Evolutionary conservation across 2,797 vertebrate species (phyloP).

Genomic region (Melanotaenia parkinsoni): DNA sequence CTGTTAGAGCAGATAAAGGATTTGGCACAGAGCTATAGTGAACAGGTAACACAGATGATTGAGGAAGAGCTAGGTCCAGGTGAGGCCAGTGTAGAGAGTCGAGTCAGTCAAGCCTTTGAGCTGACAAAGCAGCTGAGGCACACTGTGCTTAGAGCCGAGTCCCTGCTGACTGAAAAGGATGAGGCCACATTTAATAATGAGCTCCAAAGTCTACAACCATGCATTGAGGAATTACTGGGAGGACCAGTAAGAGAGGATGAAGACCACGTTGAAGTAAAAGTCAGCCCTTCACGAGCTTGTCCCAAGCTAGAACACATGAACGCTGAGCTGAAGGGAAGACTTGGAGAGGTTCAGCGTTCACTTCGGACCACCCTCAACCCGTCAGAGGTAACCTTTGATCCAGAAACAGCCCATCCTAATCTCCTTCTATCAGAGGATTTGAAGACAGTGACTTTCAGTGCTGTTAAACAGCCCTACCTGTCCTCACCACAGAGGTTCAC

Average conservation of each 20-base stretch:
- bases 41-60: constrained; percentile 66
- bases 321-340: constrained; percentile 59
- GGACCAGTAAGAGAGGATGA: constrained; percentile 39
- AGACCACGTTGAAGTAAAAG: constrained; percentile 27
- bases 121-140: constrained; percentile 64
- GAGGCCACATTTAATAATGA: constrained; percentile 45
- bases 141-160: constrained; percentile 58
- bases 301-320: constrained; percentile 71
- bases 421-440: constrained; percentile 80
- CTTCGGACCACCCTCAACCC: constrained; percentile 78
- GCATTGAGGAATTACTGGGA: constrained; percentile 50
- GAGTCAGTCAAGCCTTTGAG: constrained; percentile 57
- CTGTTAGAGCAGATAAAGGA: constrained; percentile 69
- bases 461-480: constrained; percentile 68
- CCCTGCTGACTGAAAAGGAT: constrained; percentile 68
- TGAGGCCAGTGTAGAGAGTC: constrained; percentile 52
- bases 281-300: constrained; percentile 49
- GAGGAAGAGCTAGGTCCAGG: constrained; percentile 70
- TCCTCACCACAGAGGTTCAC: constrained; percentile 71
- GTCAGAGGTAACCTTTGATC: constrained; percentile 82
- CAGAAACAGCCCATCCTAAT: constrained; percentile 78
- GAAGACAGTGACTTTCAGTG: constrained; percentile 77
- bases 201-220: constrained; percentile 61
- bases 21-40: constrained; percentile 54
- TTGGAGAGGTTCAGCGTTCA: constrained; percentile 70